Evolutionary conservation across 2,888 invertebrate species (phyloP).

Genomic region (Vanessa cardui): DNA sequence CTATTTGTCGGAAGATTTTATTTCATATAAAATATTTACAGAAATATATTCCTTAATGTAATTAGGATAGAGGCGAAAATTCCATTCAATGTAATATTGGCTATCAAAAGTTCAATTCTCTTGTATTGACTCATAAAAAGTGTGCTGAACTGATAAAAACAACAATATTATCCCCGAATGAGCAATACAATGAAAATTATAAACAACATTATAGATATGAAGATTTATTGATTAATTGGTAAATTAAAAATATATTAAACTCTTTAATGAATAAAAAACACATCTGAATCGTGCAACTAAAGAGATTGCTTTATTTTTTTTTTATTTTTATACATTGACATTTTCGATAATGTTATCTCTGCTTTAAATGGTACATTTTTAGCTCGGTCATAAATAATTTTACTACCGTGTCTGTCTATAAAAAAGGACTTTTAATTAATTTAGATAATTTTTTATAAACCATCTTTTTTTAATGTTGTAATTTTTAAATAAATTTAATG

Average conservation of each 20-base stretch:
- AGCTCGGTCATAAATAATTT: conserved; percentile 4
- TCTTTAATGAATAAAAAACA: conserved; percentile 6
- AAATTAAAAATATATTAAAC: conserved; percentile 3
- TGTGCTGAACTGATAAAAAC: conserved; percentile 5
- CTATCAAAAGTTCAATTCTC: conserved; percentile 25
- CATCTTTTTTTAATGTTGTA: no score
- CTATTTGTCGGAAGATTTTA: not conserved
- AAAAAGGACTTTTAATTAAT: not conserved
- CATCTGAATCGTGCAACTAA: conserved; percentile 1
- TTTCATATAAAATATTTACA: not conserved
- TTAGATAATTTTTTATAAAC: not conserved
- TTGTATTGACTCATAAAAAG: conserved; percentile 16
- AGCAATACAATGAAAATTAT: not conserved
- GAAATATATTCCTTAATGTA: not conserved
- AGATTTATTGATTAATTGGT: conserved; percentile 19
- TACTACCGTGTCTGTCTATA: not conserved
- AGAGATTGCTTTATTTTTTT: not conserved
- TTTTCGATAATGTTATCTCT: conserved; percentile 4
- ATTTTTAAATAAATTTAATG: not conserved
- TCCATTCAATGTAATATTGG: not conserved
- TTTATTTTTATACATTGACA: not conserved
- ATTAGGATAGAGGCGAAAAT: not conserved
- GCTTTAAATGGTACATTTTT: not conserved
- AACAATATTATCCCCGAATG: not conserved
- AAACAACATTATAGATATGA: conserved; percentile 17